Evolutionary conservation across 2,888 invertebrate species (phyloP).

Genomic region (Malachius bipustulatus): DNA sequence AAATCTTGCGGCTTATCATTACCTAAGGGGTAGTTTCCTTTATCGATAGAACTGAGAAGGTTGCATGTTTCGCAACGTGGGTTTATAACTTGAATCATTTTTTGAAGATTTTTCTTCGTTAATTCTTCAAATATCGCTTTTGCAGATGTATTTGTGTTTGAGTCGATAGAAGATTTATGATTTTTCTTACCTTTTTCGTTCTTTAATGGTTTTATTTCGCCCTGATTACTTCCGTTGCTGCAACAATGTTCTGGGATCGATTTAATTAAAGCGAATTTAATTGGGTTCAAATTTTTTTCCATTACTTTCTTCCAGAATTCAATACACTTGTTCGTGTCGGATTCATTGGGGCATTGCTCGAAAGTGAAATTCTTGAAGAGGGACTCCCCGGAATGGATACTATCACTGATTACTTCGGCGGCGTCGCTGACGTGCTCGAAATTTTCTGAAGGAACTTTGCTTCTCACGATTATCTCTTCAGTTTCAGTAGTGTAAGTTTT

Average conservation of each 20-base stretch:
- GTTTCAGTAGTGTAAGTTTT: no score
- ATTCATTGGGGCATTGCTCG: slow-evolving; percentile 1
- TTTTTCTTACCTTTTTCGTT: neutral
- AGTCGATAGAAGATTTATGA: neutral
- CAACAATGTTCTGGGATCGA: no score
- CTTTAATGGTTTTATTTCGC: slow-evolving; percentile 2
- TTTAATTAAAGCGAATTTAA: slow-evolving; percentile 25
- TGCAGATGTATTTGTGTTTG: neutral
- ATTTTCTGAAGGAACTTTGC: no score
- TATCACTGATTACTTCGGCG: no score
- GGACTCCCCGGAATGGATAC: slow-evolving; percentile 24
- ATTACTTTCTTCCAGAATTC: slow-evolving; percentile 26
- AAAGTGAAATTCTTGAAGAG: slow-evolving; percentile 18
- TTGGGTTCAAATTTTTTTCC: slow-evolving; percentile 24
- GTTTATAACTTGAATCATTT: neutral
- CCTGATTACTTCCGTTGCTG: slow-evolving; percentile 13
- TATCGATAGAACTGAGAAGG: neutral
- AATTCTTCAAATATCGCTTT: neutral
- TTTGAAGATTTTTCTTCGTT: neutral
- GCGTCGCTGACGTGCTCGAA: no score
- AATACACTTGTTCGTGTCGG: slow-evolving; percentile 27
- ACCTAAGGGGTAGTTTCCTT: neutral
- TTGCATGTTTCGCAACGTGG: slow-evolving; percentile 1
- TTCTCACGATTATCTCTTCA: no score
- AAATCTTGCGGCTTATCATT: no score